Percentiles rank a stretch among this genome's conserved stretches.
phyloP scores from a whole-genome alignment of 1,140 invertebrate species.

The Trichonephila clavata region DNA sequence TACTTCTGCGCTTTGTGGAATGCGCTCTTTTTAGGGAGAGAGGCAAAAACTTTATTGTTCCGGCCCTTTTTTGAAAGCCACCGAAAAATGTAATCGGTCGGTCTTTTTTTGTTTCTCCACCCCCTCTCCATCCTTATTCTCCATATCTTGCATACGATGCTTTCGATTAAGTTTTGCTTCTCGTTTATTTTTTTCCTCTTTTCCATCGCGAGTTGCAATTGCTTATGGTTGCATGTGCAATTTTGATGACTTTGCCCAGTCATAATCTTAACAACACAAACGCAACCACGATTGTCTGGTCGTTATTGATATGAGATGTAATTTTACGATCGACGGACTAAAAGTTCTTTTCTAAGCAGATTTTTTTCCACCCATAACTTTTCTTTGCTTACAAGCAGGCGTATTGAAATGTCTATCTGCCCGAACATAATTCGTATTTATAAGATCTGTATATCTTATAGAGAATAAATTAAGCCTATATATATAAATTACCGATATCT shows the following conservation, averaged over 20 bases:
- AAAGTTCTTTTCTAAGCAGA: conserved; percentile 10
- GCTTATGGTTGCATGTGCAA: conserved; percentile 10
- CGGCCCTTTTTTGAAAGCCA: conserved; percentile 35
- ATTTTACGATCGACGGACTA: neutral
- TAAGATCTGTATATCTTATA: neutral
- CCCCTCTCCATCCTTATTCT: neutral
- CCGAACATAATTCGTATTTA: neutral
- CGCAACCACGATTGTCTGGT: neutral
- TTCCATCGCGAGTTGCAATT: conserved; percentile 45
- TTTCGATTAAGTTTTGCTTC: neutral
- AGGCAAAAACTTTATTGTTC: conserved; percentile 75
- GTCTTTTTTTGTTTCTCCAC: neutral
- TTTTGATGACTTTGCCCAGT: conserved; percentile 65
- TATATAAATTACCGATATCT: too few species aligned
- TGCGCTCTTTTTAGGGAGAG: conserved; percentile 61
- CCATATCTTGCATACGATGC: neutral
- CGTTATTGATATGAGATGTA: conserved; percentile 29
- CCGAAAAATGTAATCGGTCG: conserved; percentile 64
- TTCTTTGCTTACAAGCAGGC: neutral
- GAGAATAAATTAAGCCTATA: too few species aligned
- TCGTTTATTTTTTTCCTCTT: neutral
- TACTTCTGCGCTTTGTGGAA: conserved; percentile 61
- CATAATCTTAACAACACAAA: conserved; percentile 33
- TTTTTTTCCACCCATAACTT: conserved; percentile 10
- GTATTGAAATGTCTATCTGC: neutral